Conservation (phyloP, 2,888 invertebrate genomes). For the Iphiclides podalirius region DNA sequence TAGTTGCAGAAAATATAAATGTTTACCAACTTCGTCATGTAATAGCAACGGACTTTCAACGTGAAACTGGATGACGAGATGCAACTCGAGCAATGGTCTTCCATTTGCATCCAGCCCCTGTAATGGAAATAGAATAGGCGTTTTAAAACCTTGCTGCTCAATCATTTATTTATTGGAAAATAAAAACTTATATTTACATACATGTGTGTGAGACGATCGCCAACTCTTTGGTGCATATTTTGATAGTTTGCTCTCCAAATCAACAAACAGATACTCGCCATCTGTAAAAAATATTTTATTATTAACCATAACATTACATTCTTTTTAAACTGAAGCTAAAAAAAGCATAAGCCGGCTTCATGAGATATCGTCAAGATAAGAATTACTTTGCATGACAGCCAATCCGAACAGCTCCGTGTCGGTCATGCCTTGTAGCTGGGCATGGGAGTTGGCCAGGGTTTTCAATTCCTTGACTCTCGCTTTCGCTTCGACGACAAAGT, state of each 20-base stretch:
- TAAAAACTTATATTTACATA: no score
- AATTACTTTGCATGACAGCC: slow-evolving; percentile 89
- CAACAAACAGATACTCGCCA: slow-evolving; percentile 97
- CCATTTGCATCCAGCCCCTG: slow-evolving; percentile 95
- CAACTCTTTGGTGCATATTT: slow-evolving; percentile 98
- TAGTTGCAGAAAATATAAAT: slow-evolving; percentile 97
- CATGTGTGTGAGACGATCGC: slow-evolving; percentile 95
- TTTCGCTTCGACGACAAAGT: slow-evolving; percentile 86
- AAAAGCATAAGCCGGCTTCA: no score
- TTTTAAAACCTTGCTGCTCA: no score
- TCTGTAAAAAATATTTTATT: slow-evolving; percentile 74
- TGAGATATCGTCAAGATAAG: no score
- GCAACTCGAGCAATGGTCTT: slow-evolving; percentile 92
- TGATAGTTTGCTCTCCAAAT: slow-evolving; percentile 95
- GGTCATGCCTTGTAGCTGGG: slow-evolving; percentile 89
- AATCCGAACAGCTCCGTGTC: slow-evolving; percentile 93
- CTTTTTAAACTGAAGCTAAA: no score
- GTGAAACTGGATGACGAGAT: slow-evolving; percentile 96
- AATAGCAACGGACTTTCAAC: slow-evolving; percentile 94
- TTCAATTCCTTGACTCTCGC: slow-evolving; percentile 91
- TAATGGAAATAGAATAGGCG: slow-evolving; percentile 37
- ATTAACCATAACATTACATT: no score
- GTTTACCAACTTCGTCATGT: slow-evolving; percentile 94
- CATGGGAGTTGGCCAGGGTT: slow-evolving; percentile 88
- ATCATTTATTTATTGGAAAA: no score